Evolutionary conservation across 2,888 invertebrate species (phyloP), one percentile per base, ranked within the genome.

Genomic region (Bursaphelenchus okinawaensis): DNA sequence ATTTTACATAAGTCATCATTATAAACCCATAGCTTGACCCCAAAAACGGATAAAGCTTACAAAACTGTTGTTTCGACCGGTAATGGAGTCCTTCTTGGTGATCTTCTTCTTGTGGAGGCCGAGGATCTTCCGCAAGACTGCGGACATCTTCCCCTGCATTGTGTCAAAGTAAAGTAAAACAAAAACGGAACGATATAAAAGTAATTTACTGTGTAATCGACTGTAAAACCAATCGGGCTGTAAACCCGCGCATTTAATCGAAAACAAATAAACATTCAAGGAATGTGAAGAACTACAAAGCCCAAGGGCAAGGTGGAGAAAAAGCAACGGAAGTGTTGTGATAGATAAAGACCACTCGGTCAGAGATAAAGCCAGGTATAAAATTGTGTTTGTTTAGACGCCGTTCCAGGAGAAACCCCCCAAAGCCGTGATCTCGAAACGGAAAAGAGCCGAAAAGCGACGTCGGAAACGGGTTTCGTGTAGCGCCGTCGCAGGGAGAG

Each of bases 11-110:
- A 40, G 16, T 40, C 19, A 16, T 19, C 16, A 19, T 19, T 40
- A 16, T 16, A 40, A 64, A 40, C 16, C 50, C 16, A 40, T 16
- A 9, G 50, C 19, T 40, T 40, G 16, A 16, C 50, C 7, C 8
- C 8, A 12, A 9, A 9, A 9, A 16, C 16, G 16, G 24, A 52
- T 28, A 59, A 60, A 62, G 74, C 78, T 71, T 52, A 80, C 80
- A 57, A 81, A 81, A 23, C 72, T 75, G 57, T 80, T 75, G 64
- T 80, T 81, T 29, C 81, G 59, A 12, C 81, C 81, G 7, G 81
- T 81, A 55, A 81, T 74, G 8, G 81, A 80, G 63, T 81, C 77
- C 67, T 79, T 80, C 57, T 77, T 73, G 1, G 81, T 78, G 50
- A 63, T 58, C 54, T 67, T 72, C 61, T 77, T 74, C 60, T 75